phyloP scores from a whole-genome alignment of 2,888 invertebrate genomes.

The Cloeon dipterum region DNA sequence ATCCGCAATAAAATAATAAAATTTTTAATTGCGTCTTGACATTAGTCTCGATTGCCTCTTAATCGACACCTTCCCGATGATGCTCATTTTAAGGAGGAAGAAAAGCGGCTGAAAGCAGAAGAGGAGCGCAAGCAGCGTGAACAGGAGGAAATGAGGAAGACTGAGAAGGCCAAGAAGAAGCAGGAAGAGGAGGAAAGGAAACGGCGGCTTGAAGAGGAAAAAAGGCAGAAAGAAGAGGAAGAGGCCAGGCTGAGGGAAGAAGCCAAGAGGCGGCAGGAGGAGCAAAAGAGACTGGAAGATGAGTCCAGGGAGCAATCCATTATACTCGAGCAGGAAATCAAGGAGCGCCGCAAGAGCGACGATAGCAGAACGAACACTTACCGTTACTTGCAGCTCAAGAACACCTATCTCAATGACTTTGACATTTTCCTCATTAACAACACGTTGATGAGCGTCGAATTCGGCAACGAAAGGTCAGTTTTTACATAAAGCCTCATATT shows the following conservation, averaged over 20 bases:
- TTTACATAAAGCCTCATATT: too few relatives aligned
- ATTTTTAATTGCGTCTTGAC: too few relatives aligned
- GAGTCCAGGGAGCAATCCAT: too few relatives aligned
- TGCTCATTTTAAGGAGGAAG: neutral
- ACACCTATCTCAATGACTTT: neutral
- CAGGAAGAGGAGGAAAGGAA: neutral
- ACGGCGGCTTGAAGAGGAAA: neutral
- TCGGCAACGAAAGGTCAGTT: neutral
- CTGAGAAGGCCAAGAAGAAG: neutral
- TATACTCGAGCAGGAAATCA: too few relatives aligned
- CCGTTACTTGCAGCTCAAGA: neutral
- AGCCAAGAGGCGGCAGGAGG: constrained; percentile 8
- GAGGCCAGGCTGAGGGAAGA: constrained; percentile 15
- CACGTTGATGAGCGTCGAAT: constrained; percentile 1
- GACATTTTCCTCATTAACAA: neutral
- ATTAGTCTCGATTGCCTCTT: too few relatives aligned
- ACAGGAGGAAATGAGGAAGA: constrained; percentile 1
- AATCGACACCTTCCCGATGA: too few relatives aligned
- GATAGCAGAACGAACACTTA: too few relatives aligned
- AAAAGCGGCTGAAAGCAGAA: too few relatives aligned
- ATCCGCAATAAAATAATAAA: too few relatives aligned
- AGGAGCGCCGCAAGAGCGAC: too few relatives aligned
- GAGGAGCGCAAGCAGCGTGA: neutral
- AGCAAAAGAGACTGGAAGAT: neutral
- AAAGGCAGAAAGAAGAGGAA: neutral